Conservation (phyloP, 2,113 vertebrate genomes). For the Otus sunia region DNA sequence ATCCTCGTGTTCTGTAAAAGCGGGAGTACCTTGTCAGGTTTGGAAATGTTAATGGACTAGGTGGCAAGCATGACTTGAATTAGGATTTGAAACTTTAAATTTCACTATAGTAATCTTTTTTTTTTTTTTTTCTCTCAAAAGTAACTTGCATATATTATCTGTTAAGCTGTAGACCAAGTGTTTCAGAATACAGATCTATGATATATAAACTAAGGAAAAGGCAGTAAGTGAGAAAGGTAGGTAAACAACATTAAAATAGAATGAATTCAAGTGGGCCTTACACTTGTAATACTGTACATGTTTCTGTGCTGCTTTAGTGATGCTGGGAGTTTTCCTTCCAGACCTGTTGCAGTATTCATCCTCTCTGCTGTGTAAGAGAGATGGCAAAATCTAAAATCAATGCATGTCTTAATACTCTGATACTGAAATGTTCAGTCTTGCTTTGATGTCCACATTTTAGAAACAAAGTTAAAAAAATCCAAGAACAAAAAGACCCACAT, state of each 20-base stretch:
- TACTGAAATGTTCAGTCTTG: not conserved
- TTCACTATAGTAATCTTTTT: not conserved
- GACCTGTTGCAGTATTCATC: not conserved
- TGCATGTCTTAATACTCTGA: not conserved
- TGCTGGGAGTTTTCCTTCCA: not conserved
- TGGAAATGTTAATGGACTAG: slow-evolving; percentile 10
- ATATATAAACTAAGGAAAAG: not conserved
- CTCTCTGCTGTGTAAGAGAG: not conserved
- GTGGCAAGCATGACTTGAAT: not conserved
- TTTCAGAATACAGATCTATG: not conserved
- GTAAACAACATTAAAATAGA: not conserved
- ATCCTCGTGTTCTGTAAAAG: not conserved
- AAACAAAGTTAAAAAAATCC: not conserved
- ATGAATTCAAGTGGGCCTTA: not conserved
- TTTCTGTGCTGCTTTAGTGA: not conserved
- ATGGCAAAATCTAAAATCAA: not conserved
- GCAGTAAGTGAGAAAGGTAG: not conserved
- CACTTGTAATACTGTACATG: not conserved
- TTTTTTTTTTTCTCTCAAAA: not conserved
- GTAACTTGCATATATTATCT: not conserved
- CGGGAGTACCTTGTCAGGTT: not conserved
- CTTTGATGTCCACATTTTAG: not conserved
- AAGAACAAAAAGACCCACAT: not conserved
- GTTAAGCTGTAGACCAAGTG: not conserved
- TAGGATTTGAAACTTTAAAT: not conserved